Conservation (phyloP, 2,113 vertebrate species). For the Gallinago media region DNA sequence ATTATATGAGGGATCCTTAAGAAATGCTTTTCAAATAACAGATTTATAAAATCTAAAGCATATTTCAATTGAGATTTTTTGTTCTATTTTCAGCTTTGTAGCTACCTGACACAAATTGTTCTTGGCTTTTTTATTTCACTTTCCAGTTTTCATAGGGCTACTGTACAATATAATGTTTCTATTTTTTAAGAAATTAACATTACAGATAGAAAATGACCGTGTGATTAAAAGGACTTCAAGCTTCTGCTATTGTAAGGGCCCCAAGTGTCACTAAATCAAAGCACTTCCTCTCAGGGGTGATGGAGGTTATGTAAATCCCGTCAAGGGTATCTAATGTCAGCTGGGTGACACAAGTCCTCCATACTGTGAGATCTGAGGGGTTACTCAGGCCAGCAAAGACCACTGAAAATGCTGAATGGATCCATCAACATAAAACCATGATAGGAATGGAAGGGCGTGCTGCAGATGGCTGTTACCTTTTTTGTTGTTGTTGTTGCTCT, state of each 20-base stretch:
- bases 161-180: neutral
- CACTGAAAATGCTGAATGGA: neutral
- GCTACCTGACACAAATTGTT: neutral
- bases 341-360: neutral
- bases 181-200: neutral
- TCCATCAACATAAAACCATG: neutral
- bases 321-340: neutral
- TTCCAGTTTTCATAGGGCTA: neutral
- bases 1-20: neutral
- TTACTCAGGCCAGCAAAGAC: neutral
- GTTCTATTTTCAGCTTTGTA: neutral
- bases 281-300: neutral
- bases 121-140: neutral
- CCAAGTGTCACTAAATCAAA: neutral
- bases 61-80: neutral
- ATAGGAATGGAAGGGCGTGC: neutral
- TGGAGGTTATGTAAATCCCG: neutral
- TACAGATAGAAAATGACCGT: neutral
- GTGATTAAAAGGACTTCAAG: neutral
- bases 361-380: neutral
- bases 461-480: neutral
- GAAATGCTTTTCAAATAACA: neutral
- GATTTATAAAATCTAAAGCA: neutral
- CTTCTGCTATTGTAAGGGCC: neutral
- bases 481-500: neutral